These are phyloP conservation scores for Stramonita haemastoma DNA, from an alignment of 2,888 invertebrate species.

Conservation along the genomic window DNA sequence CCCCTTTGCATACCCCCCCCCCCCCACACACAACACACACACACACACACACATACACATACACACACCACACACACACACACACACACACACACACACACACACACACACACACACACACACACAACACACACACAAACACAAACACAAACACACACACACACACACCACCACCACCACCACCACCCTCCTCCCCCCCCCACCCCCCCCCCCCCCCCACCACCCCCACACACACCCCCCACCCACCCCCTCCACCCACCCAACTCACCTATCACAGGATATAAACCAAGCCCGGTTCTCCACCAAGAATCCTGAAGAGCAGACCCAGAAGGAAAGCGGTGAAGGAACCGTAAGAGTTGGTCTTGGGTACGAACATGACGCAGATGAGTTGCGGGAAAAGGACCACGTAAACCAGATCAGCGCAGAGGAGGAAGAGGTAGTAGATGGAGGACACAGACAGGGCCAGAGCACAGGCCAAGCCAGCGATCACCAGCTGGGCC, in stretches of 20 bases:
- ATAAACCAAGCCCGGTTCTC: constrained; percentile 45
- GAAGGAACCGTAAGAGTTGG: constrained; percentile 97
- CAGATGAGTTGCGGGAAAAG: constrained; percentile 97
- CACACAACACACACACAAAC: no score
- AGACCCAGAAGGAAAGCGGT: constrained; percentile 71
- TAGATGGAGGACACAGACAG: constrained; percentile 97
- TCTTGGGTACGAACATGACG: constrained; percentile 96
- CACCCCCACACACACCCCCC: background rate
- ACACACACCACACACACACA: background rate
- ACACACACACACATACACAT: background rate
- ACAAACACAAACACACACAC: no score
- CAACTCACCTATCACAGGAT: background rate
- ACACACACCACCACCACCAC: no score
- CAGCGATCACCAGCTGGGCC: constrained; percentile 86
- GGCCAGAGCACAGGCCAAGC: constrained; percentile 93
- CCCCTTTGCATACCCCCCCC: no score
- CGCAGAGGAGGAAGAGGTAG: constrained; percentile 98
- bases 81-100: background rate
- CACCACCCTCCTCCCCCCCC: no score
- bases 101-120: constrained; percentile 4
- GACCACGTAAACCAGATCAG: constrained; percentile 98
- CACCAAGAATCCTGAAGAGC: constrained; percentile 48
- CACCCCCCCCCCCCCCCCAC: background rate
- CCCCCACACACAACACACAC: no score
- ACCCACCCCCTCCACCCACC: background rate